These are phyloP conservation scores for Carcharodon carcharias DNA, from an alignment of 2,797 vertebrate species.

Conservation along the genomic window DNA sequence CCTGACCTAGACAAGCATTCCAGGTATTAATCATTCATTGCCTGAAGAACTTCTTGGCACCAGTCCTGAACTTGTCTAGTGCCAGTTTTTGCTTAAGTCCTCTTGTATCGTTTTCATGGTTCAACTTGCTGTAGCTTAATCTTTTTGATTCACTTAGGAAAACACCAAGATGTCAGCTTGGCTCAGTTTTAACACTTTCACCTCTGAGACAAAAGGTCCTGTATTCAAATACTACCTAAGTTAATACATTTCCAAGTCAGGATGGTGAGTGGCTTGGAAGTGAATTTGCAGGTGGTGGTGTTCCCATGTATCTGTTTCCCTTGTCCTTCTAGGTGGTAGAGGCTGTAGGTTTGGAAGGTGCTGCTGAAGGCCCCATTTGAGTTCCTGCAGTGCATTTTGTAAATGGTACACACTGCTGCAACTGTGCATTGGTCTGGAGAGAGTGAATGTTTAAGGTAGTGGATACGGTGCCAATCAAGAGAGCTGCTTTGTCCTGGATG, in stretches of 20 bases:
- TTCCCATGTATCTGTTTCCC: no score
- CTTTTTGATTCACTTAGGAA: background rate
- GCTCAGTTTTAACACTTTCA: background rate
- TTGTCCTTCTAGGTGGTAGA: no score
- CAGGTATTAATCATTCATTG: background rate
- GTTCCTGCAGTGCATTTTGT: no score
- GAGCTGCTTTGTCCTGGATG: no score
- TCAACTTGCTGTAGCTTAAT: background rate
- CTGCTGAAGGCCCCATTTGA: no score
- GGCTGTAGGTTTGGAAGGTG: no score
- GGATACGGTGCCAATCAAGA: no score
- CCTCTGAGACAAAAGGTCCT: background rate
- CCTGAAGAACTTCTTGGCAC: background rate
- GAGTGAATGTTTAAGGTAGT: no score
- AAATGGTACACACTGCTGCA: no score
- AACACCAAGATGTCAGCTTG: background rate
- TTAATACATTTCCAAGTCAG: background rate
- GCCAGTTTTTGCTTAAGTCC: background rate
- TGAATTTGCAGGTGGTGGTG: no score
- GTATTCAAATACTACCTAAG: background rate
- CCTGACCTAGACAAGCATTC: background rate
- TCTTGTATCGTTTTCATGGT: background rate
- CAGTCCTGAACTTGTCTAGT: background rate
- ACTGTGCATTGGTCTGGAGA: no score
- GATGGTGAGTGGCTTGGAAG: no score